These are phyloP conservation scores for Agrochola lychnidis DNA, from an alignment of 2,888 invertebrate genomes.

Conservation along the genomic window DNA sequence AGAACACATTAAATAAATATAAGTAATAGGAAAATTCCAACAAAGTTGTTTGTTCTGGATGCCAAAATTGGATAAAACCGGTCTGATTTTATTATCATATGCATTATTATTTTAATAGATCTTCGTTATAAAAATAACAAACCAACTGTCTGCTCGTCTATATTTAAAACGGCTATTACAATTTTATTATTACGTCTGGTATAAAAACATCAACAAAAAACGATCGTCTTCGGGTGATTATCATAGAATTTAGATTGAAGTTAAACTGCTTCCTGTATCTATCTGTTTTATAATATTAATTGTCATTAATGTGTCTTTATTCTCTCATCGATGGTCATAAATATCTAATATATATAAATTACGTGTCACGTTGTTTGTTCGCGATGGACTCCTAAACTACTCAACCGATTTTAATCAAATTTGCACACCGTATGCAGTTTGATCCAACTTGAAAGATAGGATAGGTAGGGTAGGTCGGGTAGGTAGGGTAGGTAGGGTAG, in stretches of 20 bases:
- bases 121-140: not conserved
- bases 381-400: no score
- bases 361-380: no score
- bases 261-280: conserved; percentile 31
- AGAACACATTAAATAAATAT: not conserved
- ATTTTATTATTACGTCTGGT: conserved; percentile 26
- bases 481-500: no score
- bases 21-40: conserved; percentile 29
- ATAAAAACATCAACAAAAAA: conserved; percentile 38
- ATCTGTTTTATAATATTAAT: not conserved
- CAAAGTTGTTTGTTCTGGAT: not conserved
- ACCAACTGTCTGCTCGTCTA: conserved; percentile 2
- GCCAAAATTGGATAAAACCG: conserved; percentile 14
- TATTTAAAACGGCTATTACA: conserved; percentile 28
- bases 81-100: conserved; percentile 9
- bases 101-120: conserved; percentile 37
- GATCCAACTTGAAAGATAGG: no score
- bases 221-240: conserved; percentile 7
- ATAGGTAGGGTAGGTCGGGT: no score
- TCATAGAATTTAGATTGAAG: conserved; percentile 23
- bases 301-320: not conserved
- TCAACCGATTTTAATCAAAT: no score
- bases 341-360: no score
- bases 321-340: not conserved
- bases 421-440: no score